Conservation (phyloP, 1,140 invertebrate genomes). For the Danaus plexippus region DNA sequence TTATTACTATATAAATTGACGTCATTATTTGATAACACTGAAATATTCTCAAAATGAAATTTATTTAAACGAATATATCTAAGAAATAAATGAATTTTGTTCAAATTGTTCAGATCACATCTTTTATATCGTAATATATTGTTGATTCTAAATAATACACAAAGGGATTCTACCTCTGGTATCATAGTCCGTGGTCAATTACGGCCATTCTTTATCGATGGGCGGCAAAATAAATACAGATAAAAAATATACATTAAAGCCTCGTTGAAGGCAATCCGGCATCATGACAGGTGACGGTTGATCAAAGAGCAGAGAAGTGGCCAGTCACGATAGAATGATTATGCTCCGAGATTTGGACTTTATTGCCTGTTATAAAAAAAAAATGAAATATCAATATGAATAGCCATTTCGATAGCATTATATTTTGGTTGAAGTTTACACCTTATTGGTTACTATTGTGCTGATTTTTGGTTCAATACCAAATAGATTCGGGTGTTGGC, state of each 20-base stretch:
- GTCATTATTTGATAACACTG: no score
- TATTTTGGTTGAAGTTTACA: background rate
- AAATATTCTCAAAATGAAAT: no score
- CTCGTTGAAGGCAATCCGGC: slow-evolving; percentile 40
- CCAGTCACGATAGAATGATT: slow-evolving; percentile 58
- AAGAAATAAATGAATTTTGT: no score
- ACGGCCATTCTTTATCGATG: slow-evolving; percentile 30
- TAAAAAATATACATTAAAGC: slow-evolving; percentile 41
- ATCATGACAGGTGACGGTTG: slow-evolving; percentile 49
- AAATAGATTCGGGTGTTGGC: no score
- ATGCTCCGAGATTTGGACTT: slow-evolving; percentile 37
- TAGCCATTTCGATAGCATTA: slow-evolving; percentile 5
- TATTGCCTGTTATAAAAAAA: slow-evolving; percentile 33
- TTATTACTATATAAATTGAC: no score
- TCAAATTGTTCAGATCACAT: no score
- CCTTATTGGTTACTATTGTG: no score
- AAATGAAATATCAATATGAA: slow-evolving; percentile 30
- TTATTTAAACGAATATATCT: no score
- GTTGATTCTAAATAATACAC: no score
- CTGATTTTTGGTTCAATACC: no score
- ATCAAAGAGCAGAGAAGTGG: slow-evolving; percentile 39
- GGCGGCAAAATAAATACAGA: slow-evolving; percentile 40
- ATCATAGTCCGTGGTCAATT: slow-evolving; percentile 34
- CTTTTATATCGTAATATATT: no score
- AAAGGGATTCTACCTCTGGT: slow-evolving; percentile 16